These are phyloP conservation scores for Siniperca chuatsi DNA, from an alignment of 2,113 vertebrate genomes.

Conservation along the genomic window DNA sequence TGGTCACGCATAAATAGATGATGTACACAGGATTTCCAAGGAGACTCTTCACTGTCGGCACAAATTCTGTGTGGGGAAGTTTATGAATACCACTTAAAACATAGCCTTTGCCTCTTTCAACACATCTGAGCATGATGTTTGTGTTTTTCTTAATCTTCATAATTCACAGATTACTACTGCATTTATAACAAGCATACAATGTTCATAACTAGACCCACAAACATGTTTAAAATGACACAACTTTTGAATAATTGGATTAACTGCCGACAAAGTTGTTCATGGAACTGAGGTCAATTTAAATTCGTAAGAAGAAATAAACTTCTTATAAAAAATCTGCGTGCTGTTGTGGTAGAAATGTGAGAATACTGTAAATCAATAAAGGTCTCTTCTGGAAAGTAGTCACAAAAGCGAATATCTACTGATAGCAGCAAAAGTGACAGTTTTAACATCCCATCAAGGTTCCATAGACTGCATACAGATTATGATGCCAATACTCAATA, in stretches of 20 bases:
- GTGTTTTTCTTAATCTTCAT: neutral
- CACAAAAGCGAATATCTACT: neutral
- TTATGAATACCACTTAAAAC: neutral
- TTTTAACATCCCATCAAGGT: neutral
- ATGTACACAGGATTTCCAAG: slow-evolving; percentile 90
- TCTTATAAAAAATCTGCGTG: neutral
- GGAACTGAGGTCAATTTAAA: neutral
- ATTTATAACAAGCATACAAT: neutral
- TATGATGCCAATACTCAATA: neutral
- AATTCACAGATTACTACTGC: neutral
- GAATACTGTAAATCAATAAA: neutral
- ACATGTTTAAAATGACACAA: neutral
- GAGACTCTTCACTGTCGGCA: slow-evolving; percentile 90
- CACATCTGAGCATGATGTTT: neutral
- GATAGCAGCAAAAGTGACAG: neutral
- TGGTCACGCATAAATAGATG: slow-evolving; percentile 89
- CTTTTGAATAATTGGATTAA: no score
- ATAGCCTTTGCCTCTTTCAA: neutral
- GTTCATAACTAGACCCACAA: neutral
- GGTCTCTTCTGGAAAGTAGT: neutral
- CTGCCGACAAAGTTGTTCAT: neutral
- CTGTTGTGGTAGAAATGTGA: neutral
- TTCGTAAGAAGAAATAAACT: neutral
- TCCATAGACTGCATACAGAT: neutral
- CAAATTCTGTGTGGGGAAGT: slow-evolving; percentile 87